These are phyloP conservation scores for Channallabes apus DNA, from an alignment of 2,797 vertebrate genomes.

Conservation along the genomic window DNA sequence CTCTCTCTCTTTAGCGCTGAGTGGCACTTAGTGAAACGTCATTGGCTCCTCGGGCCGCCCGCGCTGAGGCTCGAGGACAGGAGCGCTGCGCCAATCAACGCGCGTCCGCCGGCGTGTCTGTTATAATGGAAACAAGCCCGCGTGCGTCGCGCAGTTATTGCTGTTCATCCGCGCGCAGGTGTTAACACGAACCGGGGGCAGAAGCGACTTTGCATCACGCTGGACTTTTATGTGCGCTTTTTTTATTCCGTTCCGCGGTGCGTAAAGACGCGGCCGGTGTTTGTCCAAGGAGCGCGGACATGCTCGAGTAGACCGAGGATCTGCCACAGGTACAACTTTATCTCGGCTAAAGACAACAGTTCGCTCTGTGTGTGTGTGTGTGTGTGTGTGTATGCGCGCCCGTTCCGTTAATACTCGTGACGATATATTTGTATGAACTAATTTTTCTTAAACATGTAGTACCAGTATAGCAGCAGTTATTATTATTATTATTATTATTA, in stretches of 20 bases:
- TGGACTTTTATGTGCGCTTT: conserved; percentile 19
- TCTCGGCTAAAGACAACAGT: background rate
- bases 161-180: conserved; percentile 53
- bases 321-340: conserved; percentile 32
- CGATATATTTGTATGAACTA: background rate
- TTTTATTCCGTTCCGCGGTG: background rate
- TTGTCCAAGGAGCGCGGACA: conserved; percentile 42
- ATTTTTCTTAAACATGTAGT: background rate
- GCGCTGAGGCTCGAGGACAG: conserved; percentile 65
- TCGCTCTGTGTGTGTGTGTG: background rate
- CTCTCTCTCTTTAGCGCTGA: conserved; percentile 55
- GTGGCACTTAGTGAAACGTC: conserved; percentile 73
- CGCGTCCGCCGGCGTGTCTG: conserved; percentile 55
- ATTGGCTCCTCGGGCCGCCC: conserved; percentile 70
- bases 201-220: conserved; percentile 5
- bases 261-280: background rate
- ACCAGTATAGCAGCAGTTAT: background rate
- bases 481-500: background rate
- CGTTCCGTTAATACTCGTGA: too few species aligned
- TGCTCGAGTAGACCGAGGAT: conserved; percentile 28
- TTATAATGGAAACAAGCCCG: conserved; percentile 68
- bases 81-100: conserved; percentile 71
- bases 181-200: background rate
- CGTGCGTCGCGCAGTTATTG: conserved; percentile 65
- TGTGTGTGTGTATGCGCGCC: background rate